Percentiles rank a stretch among this genome's conserved stretches.
Conservation (phyloP, 2,797 vertebrate genomes). For the Acipenser ruthenus region DNA sequence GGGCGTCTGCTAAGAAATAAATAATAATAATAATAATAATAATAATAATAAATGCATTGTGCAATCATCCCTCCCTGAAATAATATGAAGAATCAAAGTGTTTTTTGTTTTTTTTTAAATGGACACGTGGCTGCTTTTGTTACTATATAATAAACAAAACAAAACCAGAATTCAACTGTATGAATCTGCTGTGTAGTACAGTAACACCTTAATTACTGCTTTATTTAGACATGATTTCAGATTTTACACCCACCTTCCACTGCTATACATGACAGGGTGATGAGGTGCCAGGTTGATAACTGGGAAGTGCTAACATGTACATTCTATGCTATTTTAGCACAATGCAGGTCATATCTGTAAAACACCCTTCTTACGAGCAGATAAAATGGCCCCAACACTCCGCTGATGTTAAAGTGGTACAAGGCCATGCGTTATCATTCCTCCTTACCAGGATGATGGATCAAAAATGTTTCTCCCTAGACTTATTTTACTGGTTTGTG, state of each 20-base stretch:
- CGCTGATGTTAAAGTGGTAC: no score
- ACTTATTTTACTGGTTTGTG: no score
- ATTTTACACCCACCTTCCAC: slow-evolving; percentile 4
- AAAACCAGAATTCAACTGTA: background rate
- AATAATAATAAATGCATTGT: no score
- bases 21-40: no score
- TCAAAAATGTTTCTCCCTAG: no score
- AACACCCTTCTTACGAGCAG: slow-evolving; percentile 24
- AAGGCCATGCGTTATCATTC: no score
- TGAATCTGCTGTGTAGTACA: background rate
- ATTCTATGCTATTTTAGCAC: background rate
- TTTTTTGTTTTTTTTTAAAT: background rate
- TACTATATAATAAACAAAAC: background rate
- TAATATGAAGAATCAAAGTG: background rate
- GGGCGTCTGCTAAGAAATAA: no score
- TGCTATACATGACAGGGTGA: slow-evolving; percentile 17
- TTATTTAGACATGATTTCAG: background rate
- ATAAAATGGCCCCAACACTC: no score
- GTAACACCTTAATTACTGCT: background rate
- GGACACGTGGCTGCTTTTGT: background rate
- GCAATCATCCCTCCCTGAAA: background rate
- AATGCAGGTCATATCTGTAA: background rate
- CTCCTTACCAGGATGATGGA: no score
- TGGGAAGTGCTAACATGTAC: slow-evolving; percentile 3
- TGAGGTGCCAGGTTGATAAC: no score